Evolutionary conservation across 2,888 invertebrate genomes (phyloP).

Genomic region (Sinodicranocentrus sp.): DNA sequence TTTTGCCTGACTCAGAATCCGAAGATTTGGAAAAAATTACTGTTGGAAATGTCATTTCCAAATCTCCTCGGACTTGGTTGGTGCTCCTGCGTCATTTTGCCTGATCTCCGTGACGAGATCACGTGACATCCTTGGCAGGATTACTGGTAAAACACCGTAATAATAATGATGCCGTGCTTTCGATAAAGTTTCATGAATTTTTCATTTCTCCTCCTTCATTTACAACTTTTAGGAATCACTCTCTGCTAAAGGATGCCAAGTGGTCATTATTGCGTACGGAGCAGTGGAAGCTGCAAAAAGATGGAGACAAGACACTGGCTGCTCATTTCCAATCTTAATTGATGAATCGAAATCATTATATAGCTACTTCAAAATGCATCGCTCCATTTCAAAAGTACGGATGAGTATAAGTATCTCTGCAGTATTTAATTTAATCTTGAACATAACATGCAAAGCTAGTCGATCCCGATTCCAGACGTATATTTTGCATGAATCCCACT

Average conservation of each 20-base stretch:
- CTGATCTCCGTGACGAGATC: slow-evolving; percentile 77
- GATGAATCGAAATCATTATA: slow-evolving; percentile 74
- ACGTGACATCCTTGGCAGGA: slow-evolving; percentile 74
- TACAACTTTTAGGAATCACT: slow-evolving; percentile 35
- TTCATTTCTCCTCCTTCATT: background rate
- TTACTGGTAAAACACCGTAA: slow-evolving; percentile 32
- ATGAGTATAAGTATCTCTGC: too few relatives aligned
- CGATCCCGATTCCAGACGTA: too few relatives aligned
- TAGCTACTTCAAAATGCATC: slow-evolving; percentile 71
- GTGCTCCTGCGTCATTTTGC: slow-evolving; percentile 77
- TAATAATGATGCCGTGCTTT: background rate
- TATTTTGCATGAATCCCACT: too few relatives aligned
- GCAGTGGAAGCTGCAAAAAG: slow-evolving; percentile 71
- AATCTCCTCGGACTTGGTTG: slow-evolving; percentile 65
- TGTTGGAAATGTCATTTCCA: slow-evolving; percentile 29
- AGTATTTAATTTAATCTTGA: too few relatives aligned
- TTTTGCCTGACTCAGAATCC: background rate
- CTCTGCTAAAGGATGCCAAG: slow-evolving; percentile 67
- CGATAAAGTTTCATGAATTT: background rate
- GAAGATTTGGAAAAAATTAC: background rate
- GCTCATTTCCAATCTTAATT: slow-evolving; percentile 73
- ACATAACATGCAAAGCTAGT: too few relatives aligned
- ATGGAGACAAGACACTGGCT: slow-evolving; percentile 76
- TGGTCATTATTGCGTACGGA: slow-evolving; percentile 77
- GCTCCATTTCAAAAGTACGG: slow-evolving; percentile 71